A percentile compares a stretch with the other conserved stretches of the same genome.
Evolutionary conservation across 92 coral and sea anemone species (phyloP).

Genomic region (Nematostella vectensis): DNA sequence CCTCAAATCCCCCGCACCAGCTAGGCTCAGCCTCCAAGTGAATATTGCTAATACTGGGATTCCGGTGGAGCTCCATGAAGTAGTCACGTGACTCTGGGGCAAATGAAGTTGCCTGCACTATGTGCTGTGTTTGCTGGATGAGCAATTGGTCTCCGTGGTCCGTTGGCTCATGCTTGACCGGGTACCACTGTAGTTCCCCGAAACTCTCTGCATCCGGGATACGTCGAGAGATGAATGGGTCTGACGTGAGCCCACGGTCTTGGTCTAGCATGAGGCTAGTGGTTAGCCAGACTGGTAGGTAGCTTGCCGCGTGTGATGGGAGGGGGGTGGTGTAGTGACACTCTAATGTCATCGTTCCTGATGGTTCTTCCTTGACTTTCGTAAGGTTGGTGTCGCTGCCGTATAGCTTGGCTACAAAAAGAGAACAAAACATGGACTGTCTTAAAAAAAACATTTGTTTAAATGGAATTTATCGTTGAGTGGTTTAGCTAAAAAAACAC

Average conservation of each 20-base stretch:
- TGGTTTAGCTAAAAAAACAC: too few species aligned
- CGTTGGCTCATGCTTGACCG: constrained; percentile 3
- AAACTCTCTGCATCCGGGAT: neutral
- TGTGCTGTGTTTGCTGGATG: constrained; percentile 23
- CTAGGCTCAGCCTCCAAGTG: neutral
- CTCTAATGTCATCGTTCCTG: neutral
- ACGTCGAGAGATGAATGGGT: constrained; percentile 2
- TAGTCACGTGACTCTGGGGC: constrained; percentile 1
- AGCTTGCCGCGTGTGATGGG: neutral
- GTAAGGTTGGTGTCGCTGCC: constrained; percentile 58
- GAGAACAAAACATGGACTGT: neutral
- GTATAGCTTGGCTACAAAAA: constrained; percentile 54
- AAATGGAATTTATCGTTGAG: too few species aligned
- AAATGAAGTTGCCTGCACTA: neutral
- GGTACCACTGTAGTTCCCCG: neutral
- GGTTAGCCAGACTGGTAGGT: neutral
- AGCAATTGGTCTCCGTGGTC: constrained; percentile 20
- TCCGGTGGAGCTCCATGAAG: neutral
- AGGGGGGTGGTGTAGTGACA: neutral
- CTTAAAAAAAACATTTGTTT: too few species aligned
- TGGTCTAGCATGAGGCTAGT: constrained; percentile 1
- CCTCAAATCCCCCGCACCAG: neutral
- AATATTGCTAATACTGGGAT: too few species aligned
- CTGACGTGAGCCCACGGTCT: neutral
- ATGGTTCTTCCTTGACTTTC: constrained; percentile 35